Conservation (phyloP, 2,113 vertebrate genomes). For the Podarcis raffonei region DNA sequence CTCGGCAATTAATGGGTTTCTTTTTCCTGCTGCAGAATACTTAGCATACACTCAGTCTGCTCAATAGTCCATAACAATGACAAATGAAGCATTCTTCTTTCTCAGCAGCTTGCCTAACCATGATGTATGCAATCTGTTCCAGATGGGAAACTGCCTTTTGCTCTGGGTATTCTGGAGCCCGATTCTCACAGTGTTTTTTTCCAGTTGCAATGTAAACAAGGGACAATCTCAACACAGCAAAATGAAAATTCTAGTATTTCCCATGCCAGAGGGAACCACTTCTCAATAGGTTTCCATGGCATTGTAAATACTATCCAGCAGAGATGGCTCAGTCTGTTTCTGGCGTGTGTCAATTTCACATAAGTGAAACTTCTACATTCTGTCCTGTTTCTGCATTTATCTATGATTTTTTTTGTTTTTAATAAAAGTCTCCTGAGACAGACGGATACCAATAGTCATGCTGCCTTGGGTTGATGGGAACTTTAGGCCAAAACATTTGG, state of each 20-base stretch:
- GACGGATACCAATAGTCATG: too few species aligned
- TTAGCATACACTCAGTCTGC: slow-evolving; percentile 26
- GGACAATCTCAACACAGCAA: background rate
- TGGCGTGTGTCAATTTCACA: too few species aligned
- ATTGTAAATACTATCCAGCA: background rate
- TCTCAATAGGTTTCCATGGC: background rate
- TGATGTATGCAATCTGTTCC: slow-evolving; percentile 43
- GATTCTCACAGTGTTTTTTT: background rate
- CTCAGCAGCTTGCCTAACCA: slow-evolving; percentile 43
- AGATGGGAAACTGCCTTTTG: slow-evolving; percentile 44
- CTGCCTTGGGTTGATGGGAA: too few species aligned
- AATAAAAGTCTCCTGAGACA: background rate
- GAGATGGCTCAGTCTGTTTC: too few species aligned
- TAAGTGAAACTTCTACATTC: background rate
- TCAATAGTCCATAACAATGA: slow-evolving; percentile 39
- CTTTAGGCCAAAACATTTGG: too few species aligned
- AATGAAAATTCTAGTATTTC: background rate
- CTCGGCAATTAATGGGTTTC: background rate
- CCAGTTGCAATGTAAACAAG: background rate
- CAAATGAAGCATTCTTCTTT: slow-evolving; percentile 41
- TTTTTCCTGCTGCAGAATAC: background rate
- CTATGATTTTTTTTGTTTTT: background rate
- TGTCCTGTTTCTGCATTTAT: background rate
- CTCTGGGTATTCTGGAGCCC: background rate
- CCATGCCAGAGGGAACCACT: background rate